A percentile compares a stretch with the other conserved stretches of the same genome.
phyloP scores from a whole-genome alignment of 2,113 vertebrate genomes.

The Trachemys scripta region DNA sequence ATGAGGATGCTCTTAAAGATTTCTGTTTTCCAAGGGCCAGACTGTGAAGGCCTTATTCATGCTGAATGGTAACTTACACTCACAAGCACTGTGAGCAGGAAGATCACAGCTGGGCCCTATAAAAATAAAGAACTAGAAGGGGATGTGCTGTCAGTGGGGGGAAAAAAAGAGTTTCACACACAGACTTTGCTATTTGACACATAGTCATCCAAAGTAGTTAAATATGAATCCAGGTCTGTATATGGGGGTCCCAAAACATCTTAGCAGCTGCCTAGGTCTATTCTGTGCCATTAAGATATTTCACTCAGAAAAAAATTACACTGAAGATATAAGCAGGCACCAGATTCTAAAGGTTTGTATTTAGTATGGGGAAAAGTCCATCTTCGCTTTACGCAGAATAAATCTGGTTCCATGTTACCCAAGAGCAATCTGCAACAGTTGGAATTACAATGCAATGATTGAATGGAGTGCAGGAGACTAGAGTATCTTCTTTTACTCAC shows the following conservation, averaged over 20 bases:
- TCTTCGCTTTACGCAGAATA: not conserved
- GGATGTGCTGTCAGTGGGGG: not conserved
- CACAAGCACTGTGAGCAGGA: conserved; percentile 14
- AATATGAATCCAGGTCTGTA: not conserved
- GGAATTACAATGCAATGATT: fast-evolving
- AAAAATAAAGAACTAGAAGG: not conserved
- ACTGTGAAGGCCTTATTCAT: conserved; percentile 42
- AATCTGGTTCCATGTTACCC: fast-evolving
- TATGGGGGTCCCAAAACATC: not conserved
- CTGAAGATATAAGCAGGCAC: not conserved
- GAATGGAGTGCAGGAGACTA: not conserved
- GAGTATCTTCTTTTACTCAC: not conserved
- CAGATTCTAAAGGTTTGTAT: not conserved
- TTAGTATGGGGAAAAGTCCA: not conserved
- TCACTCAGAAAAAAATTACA: not conserved
- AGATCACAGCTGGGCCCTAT: not conserved
- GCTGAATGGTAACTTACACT: not conserved
- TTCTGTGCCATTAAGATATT: not conserved
- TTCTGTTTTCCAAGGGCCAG: conserved; percentile 39
- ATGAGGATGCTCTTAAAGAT: conserved; percentile 65
- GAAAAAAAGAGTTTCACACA: not conserved
- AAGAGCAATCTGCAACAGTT: fast-evolving
- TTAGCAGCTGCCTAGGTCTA: not conserved
- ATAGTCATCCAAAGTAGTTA: not conserved
- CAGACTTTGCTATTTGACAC: not conserved